A percentile compares a stretch with the other conserved stretches of the same genome.
Evolutionary conservation across 2,797 vertebrate species (phyloP).

Genomic region (Paedocypris micromegethes): DNA sequence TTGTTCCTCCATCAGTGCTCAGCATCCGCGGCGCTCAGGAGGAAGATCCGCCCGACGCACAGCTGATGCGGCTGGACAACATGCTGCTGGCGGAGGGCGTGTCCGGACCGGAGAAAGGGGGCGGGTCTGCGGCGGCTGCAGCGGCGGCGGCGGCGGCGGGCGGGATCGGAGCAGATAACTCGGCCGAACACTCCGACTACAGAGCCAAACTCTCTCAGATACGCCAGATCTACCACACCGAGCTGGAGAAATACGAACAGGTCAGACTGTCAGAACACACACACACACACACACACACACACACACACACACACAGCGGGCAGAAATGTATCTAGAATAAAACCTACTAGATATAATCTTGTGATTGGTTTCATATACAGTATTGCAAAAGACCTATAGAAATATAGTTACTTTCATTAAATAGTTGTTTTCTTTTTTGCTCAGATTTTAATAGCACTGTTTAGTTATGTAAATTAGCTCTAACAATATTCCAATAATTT

Average conservation of each 20-base stretch:
- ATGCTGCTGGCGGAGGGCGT: constrained; percentile 95
- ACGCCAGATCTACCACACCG: constrained; percentile 97
- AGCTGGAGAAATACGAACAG: constrained; percentile 99
- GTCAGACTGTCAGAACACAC: constrained; percentile 63
- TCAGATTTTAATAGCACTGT: too few relatives aligned
- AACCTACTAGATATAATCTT: not conserved
- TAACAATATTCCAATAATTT: too few relatives aligned
- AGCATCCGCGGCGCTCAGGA: constrained; percentile 96
- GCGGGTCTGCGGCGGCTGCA: constrained; percentile 82
- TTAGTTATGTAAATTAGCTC: too few relatives aligned
- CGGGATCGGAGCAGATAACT: constrained; percentile 83
- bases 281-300: not conserved
- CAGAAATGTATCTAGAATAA: not conserved
- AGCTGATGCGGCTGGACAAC: constrained; percentile 98
- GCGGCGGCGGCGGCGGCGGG: constrained; percentile 85
- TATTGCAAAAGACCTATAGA: too few relatives aligned
- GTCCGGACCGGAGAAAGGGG: constrained; percentile 91
- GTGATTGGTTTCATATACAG: too few relatives aligned
- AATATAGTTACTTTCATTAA: too few relatives aligned
- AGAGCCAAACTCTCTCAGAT: constrained; percentile 96
- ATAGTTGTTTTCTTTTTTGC: too few relatives aligned
- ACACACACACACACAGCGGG: not conserved
- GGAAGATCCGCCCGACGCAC: constrained; percentile 92
- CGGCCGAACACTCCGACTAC: constrained; percentile 92
- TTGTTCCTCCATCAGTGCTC: constrained; percentile 72